Evolutionary conservation across 2,797 vertebrate species (phyloP), one percentile per base, ranked within the genome.

Genomic region (Coregonus sp.): DNA sequence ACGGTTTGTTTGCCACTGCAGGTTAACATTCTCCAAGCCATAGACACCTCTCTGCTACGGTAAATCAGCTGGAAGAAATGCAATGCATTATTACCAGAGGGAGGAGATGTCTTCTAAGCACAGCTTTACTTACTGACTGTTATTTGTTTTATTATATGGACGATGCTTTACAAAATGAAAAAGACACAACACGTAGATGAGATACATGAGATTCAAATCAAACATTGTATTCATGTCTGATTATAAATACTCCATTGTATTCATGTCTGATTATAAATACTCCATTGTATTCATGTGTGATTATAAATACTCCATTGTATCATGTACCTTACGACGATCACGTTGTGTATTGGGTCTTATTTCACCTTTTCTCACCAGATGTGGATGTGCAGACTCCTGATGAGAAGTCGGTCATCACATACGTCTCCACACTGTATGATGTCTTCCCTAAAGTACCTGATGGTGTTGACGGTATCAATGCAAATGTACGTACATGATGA

Each of bases 321-420:
- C 75, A 11, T 78, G 70, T 63, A 25, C 25, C 31, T 51, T 40
- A 0, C 70, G 54, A 14, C 47, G 7, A 18, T 3, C 9, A 7
- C 11, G 11, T 68, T 71, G 12, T 20, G 47, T 90, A 69, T 3
- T 7, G 52, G 52, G 18, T 56, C 52, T 56, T 15, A 18, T 18
- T 56, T 18, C 9, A 63, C 20, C 25, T 6, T 14, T 51, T 70
- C 51, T 66, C 0, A 29, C 71, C 79, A 99, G 98, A 99, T 82
- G 96, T 99, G 7, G 97, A 99, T 75, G 98, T 99, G 87, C 96
- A 97, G 86, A 95, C 97, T 37, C 98, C 98, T 54, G 98, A 99
- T 92, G 98, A 99, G 89, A 99, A 99, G 82, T 99, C 98, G 40
- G 97, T 99, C 86, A 99, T 99, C 92, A 99, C 98, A 1, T 99